Base-by-base conservation (phyloP, 2,888 invertebrate species). In the Rhynchonema sp. region DNA sequence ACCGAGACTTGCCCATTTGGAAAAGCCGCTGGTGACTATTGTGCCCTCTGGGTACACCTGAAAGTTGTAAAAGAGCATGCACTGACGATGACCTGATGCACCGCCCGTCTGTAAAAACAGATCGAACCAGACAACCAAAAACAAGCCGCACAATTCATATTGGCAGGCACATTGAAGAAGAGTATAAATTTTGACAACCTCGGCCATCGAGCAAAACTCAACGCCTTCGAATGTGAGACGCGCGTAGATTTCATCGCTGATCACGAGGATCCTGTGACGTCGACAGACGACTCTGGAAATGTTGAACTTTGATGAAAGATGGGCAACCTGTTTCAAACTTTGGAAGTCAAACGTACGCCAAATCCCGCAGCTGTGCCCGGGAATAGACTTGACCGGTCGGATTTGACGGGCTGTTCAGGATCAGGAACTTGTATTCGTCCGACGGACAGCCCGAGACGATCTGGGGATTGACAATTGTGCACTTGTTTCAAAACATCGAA, bases 1-100 rank as follows among this genome's bases (percentile, higher is more conserved):
- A 13, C 74, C 74, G 55, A 71, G 71, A 62, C 73, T 70, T n/a
- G 74, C 72, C 74, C 74, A 74, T 63, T 74, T 74, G n/a, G 74
- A 74, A 58, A 74, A 59, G 2, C 74, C 74, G 6, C 67, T 67
- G 62, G 71, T 70, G 23, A 74, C 57, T 13, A 74, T 67, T 1
- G 73, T 73, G 22, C 74, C 73, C 60, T 74, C 74, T 27, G 74
- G 74, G 61, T 74, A 74, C 46, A 65, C 66, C 73, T 74, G 65
- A 13, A 64, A 62, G 29, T 54, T 38, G 17, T 38, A 38, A 38
- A 13, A 38, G 38, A 17, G 6, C 9, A 13, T 13, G 17, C 38
- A n/a, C n/a, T n/a, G n/a, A n/a, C n/a, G n/a, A n/a, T n/a, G n/a
- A n/a, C n/a, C n/a, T n/a, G n/a, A n/a, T n/a, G n/a, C n/a, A n/a